These are phyloP conservation scores for Steinernema feltiae DNA, from an alignment of 1,140 invertebrate genomes.

Conservation along the genomic window DNA sequence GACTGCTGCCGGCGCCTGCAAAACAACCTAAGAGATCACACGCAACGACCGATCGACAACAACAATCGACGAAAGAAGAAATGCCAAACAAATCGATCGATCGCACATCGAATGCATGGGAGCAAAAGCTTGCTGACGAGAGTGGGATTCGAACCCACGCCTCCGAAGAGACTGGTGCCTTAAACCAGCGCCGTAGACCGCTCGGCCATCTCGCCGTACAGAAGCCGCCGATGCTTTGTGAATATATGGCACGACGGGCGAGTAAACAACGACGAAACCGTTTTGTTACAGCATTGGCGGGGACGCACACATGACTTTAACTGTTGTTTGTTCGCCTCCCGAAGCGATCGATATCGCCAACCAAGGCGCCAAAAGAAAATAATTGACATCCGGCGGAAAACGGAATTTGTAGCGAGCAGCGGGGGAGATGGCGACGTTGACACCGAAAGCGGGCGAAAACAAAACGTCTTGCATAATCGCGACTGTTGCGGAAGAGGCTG, in stretches of 20 bases:
- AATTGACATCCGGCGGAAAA: not conserved
- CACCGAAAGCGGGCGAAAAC: not conserved
- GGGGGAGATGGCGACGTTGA: too few species aligned
- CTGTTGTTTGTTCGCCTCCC: not conserved
- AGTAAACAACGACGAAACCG: not conserved
- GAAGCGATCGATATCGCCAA: not conserved
- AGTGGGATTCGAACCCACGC: slow-evolving; percentile 60
- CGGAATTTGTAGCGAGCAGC: not conserved
- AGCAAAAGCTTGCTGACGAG: too few species aligned
- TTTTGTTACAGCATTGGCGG: not conserved
- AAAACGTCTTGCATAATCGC: not conserved
- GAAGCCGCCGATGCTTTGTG: too few species aligned
- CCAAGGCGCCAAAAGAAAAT: not conserved
- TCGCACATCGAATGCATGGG: too few species aligned
- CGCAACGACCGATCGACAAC: too few species aligned
- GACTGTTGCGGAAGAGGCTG: not conserved
- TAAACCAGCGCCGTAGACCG: slow-evolving; percentile 60
- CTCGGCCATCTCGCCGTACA: slow-evolving; percentile 60
- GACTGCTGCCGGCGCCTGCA: too few species aligned
- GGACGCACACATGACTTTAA: too few species aligned
- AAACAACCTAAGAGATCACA: too few species aligned
- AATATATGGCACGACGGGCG: too few species aligned
- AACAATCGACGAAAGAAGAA: too few species aligned
- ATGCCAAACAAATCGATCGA: too few species aligned
- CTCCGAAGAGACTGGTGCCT: slow-evolving; percentile 59